phyloP scores from a whole-genome alignment of 2,113 vertebrate species.

The Etheostoma spectabile region DNA sequence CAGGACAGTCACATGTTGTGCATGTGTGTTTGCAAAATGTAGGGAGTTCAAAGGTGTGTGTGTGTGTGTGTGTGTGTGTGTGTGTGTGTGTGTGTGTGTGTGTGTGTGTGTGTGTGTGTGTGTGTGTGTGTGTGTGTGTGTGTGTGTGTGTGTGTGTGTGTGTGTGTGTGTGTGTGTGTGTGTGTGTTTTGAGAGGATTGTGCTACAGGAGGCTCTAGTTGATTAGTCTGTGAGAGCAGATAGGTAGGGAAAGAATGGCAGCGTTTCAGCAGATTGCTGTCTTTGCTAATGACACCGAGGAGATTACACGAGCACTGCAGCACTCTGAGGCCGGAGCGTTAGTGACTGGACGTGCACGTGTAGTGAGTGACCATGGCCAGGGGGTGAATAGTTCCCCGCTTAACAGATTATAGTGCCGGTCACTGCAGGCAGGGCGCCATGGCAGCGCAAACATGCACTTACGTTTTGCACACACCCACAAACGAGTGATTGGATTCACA shows the following conservation, averaged over 20 bases:
- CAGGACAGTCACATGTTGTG: not conserved
- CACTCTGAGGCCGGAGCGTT: slow-evolving; percentile 45
- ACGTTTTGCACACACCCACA: not conserved
- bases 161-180: too few species aligned
- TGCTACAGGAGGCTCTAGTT: slow-evolving; percentile 23
- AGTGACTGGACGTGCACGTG: slow-evolving; percentile 16
- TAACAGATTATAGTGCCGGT: slow-evolving; percentile 64
- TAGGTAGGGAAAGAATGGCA: slow-evolving; percentile 38
- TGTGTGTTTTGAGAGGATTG: slow-evolving; percentile 19
- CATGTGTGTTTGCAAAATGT: not conserved
- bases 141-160: not conserved
- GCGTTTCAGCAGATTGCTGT: slow-evolving; percentile 71
- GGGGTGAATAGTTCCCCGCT: slow-evolving; percentile 52
- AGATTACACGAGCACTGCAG: slow-evolving; percentile 67
- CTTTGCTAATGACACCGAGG: slow-evolving; percentile 71
- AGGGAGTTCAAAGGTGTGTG: not conserved
- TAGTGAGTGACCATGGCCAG: slow-evolving; percentile 46
- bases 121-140: too few species aligned
- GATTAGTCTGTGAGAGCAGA: slow-evolving; percentile 46
- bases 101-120: too few species aligned
- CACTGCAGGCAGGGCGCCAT: slow-evolving; percentile 5
- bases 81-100: not conserved
- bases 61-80: too few species aligned
- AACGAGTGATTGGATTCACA: not conserved
- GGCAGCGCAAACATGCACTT: not conserved